Evolutionary conservation across 2,113 vertebrate species (phyloP).

Genomic region (Entelurus aequoreus): DNA sequence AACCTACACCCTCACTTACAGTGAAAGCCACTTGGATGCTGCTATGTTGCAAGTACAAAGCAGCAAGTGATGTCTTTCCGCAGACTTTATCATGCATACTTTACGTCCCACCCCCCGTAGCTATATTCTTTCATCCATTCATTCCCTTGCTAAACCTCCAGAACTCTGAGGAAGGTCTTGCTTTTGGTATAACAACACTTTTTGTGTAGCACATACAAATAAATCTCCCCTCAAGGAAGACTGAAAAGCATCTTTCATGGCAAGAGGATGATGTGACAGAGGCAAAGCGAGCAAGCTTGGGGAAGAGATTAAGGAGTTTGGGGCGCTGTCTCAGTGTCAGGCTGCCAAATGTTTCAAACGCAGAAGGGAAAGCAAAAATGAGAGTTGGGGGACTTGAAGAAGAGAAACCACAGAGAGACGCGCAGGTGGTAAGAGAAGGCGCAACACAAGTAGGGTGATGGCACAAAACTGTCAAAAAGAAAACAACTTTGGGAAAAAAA

Average conservation of each 20-base stretch:
- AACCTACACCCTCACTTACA: background rate
- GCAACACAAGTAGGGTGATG: background rate
- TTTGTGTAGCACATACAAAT: slow-evolving; percentile 16
- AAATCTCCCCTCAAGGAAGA: slow-evolving; percentile 11
- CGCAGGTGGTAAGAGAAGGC: slow-evolving; percentile 2
- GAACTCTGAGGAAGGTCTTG: slow-evolving; percentile 1
- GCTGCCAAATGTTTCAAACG: slow-evolving; percentile 11
- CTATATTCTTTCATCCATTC: background rate
- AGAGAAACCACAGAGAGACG: slow-evolving; percentile 16
- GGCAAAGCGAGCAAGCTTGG: too few relatives aligned
- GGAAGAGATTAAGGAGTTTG: background rate
- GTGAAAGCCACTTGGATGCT: background rate
- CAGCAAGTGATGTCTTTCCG: background rate
- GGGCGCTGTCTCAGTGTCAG: slow-evolving; percentile 8
- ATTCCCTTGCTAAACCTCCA: background rate
- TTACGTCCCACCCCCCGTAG: background rate
- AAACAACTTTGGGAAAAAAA: background rate
- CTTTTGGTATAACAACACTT: slow-evolving; percentile 15
- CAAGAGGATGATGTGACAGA: background rate
- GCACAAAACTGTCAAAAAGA: background rate
- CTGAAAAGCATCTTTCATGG: slow-evolving; percentile 12
- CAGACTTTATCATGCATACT: background rate
- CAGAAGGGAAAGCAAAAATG: background rate
- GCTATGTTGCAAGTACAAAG: background rate
- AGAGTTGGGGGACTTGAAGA: background rate